Evolutionary conservation across 2,888 invertebrate species (phyloP).

Genomic region (Drosophila emarginata): DNA sequence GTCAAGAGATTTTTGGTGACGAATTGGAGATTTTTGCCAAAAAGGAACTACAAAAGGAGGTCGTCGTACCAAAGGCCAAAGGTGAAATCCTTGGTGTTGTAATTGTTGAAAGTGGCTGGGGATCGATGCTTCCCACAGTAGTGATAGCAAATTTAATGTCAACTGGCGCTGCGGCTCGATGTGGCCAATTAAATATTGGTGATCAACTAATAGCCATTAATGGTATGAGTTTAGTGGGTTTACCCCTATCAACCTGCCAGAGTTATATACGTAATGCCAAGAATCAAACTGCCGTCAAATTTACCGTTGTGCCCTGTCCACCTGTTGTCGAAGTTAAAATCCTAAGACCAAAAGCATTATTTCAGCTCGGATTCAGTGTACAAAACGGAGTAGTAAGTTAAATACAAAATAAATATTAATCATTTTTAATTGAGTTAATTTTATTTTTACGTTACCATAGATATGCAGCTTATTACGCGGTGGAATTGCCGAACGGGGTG

Average conservation of each 20-base stretch:
- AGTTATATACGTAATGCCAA: constrained; percentile 99
- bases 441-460: constrained; percentile 84
- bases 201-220: constrained; percentile 99
- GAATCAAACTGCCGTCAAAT: constrained; percentile 98
- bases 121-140: constrained; percentile 99
- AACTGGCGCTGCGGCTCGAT: constrained; percentile 97
- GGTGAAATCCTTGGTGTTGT: constrained; percentile 99
- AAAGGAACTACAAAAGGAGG: constrained; percentile 98
- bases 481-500: constrained; percentile 99
- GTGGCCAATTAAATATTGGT: constrained; percentile 99
- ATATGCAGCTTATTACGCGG: constrained; percentile 99
- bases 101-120: constrained; percentile 99
- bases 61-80: constrained; percentile 98
- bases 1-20: constrained; percentile 99
- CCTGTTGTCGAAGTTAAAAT: constrained; percentile 99
- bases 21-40: constrained; percentile 99
- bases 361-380: constrained; percentile 99
- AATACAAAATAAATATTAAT: no score
- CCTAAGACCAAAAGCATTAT: constrained; percentile 99
- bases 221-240: constrained; percentile 98
- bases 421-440: no score
- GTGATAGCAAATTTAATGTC: constrained; percentile 99
- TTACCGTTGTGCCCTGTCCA: constrained; percentile 99
- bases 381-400: constrained; percentile 98
- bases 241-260: constrained; percentile 98